These are phyloP conservation scores for Climacteris rufus DNA, from an alignment of 2,113 vertebrate species.

Conservation along the genomic window DNA sequence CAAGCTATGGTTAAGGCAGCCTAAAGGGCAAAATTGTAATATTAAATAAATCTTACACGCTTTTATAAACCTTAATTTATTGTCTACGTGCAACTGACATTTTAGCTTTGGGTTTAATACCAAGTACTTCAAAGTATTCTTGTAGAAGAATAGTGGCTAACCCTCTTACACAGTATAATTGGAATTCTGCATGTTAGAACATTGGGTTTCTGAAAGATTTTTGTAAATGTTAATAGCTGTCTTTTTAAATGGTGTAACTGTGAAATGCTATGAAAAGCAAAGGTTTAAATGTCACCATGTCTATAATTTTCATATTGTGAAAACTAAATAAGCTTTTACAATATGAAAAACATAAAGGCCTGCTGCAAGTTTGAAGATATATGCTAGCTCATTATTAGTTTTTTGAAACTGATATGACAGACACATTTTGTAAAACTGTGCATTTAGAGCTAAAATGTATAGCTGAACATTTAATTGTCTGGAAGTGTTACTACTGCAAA, in stretches of 20 bases:
- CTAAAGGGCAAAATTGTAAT: constrained; percentile 81
- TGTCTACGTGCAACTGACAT: constrained; percentile 80
- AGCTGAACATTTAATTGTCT: constrained; percentile 1
- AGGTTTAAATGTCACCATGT: constrained; percentile 80
- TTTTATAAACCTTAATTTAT: constrained; percentile 82
- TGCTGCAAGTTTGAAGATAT: constrained; percentile 63
- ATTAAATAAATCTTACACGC: constrained; percentile 79
- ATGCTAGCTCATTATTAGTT: constrained; percentile 34
- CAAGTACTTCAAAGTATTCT: constrained; percentile 77
- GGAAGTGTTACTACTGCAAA: not conserved
- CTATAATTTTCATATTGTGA: constrained; percentile 78
- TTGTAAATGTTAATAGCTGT: constrained; percentile 84
- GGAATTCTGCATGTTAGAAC: constrained; percentile 80
- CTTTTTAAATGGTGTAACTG: constrained; percentile 78
- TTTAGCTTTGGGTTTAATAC: constrained; percentile 80
- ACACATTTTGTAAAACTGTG: constrained; percentile 45
- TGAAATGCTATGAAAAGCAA: constrained; percentile 82
- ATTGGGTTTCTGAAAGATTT: constrained; percentile 80
- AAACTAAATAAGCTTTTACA: constrained; percentile 70
- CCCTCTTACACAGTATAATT: constrained; percentile 78
- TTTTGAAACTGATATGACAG: constrained; percentile 58
- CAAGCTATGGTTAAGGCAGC: constrained; percentile 60
- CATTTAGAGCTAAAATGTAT: constrained; percentile 40
- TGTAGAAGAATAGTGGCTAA: constrained; percentile 78
- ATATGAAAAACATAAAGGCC: constrained; percentile 53